Conservation (phyloP, 2,113 vertebrate species). For the Podarcis raffonei region DNA sequence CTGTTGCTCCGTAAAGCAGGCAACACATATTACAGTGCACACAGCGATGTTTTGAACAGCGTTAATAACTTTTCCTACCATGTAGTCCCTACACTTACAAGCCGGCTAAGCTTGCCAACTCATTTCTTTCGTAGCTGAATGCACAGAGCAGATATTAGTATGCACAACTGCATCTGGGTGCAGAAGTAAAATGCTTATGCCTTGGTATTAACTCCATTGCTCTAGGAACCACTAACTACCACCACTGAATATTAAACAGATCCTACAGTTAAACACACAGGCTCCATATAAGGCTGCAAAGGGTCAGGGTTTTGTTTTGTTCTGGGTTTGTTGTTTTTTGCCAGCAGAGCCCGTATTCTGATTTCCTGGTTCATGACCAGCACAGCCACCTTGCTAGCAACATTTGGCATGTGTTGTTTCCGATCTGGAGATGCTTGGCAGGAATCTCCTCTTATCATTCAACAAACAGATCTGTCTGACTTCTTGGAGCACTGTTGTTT, state of each 20-base stretch:
- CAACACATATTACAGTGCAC: neutral
- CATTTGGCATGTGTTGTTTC: neutral
- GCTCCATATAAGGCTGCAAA: neutral
- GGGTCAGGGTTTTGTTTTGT: neutral
- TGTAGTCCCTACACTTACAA: slow-evolving; percentile 26
- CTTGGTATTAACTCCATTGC: slow-evolving; percentile 27
- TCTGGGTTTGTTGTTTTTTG: neutral
- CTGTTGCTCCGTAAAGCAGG: neutral
- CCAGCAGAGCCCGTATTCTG: no score
- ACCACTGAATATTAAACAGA: neutral
- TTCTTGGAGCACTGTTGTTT: neutral
- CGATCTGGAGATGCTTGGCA: neutral
- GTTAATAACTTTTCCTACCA: slow-evolving; percentile 35
- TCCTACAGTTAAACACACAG: slow-evolving; percentile 17
- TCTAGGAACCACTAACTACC: neutral
- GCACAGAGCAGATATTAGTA: slow-evolving; percentile 28
- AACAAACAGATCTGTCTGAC: neutral
- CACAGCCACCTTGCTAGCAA: neutral
- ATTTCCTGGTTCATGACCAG: neutral
- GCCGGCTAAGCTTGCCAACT: slow-evolving; percentile 12
- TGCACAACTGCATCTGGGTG: slow-evolving; percentile 21
- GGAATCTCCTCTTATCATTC: neutral
- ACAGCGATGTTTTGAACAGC: slow-evolving; percentile 42
- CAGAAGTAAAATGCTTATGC: slow-evolving; percentile 16
- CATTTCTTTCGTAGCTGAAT: neutral